Evolutionary conservation across 2,888 invertebrate genomes (phyloP).

Genomic region (Spicauda simplicius): DNA sequence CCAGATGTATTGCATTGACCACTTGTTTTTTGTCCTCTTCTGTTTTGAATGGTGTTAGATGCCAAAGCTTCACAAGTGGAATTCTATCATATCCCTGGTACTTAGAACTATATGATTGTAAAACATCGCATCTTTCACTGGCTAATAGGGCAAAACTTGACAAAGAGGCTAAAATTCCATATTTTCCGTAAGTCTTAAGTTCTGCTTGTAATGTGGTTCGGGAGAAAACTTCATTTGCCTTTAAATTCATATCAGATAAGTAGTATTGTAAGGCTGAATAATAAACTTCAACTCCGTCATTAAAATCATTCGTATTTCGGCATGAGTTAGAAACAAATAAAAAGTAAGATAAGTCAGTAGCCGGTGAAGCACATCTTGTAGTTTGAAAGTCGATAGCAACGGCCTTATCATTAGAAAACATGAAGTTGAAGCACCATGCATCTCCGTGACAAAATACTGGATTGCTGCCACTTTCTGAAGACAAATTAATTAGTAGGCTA

Average conservation of each 20-base stretch:
- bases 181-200: constrained; percentile 56
- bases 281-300: constrained; percentile 53
- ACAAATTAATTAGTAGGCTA: constrained; percentile 49
- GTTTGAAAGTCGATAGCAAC: constrained; percentile 62
- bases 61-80: constrained; percentile 59
- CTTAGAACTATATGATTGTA: constrained; percentile 47
- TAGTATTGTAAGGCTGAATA: constrained; percentile 53
- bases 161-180: constrained; percentile 53
- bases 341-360: constrained; percentile 55
- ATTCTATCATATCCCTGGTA: constrained; percentile 50
- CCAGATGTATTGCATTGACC: constrained; percentile 54
- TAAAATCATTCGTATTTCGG: constrained; percentile 53
- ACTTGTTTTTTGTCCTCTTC: constrained; percentile 53
- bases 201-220: constrained; percentile 53
- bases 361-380: constrained; percentile 57
- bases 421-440: constrained; percentile 61
- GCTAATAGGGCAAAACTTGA: constrained; percentile 56
- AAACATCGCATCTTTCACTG: constrained; percentile 53
- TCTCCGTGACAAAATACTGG: constrained; percentile 62
- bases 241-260: constrained; percentile 57
- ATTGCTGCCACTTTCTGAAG: constrained; percentile 46
- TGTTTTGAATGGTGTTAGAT: constrained; percentile 51
- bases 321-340: constrained; percentile 47
- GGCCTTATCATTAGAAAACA: constrained; percentile 51
- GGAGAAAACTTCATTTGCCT: constrained; percentile 50